Conservation (phyloP, 2,113 vertebrate species). For the Gadus chalcogrammus region DNA sequence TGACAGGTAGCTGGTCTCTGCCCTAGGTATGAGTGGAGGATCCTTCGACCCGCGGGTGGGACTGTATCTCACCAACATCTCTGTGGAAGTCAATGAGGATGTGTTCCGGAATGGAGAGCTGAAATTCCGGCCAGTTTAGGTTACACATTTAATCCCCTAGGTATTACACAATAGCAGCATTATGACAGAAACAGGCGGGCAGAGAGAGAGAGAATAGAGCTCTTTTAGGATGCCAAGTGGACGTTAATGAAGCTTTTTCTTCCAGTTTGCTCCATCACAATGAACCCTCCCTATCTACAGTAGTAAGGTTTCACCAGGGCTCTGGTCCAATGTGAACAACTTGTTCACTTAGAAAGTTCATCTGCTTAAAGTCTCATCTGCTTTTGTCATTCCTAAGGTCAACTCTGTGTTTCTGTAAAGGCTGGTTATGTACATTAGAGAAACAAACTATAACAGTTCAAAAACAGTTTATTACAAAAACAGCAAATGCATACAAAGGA, state of each 20-base stretch:
- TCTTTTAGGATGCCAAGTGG: no score
- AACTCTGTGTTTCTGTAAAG: no score
- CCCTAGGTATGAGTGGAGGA: neutral
- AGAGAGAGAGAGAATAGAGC: no score
- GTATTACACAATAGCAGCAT: constrained; percentile 22
- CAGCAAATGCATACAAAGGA: constrained; percentile 16
- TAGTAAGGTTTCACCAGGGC: no score
- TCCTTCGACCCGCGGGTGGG: neutral
- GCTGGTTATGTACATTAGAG: neutral
- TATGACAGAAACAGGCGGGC: neutral
- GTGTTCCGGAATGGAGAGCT: constrained; percentile 19
- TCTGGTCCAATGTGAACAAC: no score
- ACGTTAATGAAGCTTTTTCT: no score
- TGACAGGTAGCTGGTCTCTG: neutral
- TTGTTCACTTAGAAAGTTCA: no score
- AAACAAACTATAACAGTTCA: constrained; percentile 34
- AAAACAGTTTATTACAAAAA: constrained; percentile 58
- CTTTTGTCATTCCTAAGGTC: no score
- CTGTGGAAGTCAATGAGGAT: constrained; percentile 4
- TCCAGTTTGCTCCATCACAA: no score
- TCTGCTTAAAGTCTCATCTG: no score
- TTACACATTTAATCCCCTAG: constrained; percentile 41
- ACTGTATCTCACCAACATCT: constrained; percentile 1
- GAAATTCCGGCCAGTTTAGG: constrained; percentile 30
- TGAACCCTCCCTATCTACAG: no score